These are phyloP conservation scores for Kuschelorhynchus macadamiae DNA, from an alignment of 2,888 invertebrate genomes.

Conservation along the genomic window DNA sequence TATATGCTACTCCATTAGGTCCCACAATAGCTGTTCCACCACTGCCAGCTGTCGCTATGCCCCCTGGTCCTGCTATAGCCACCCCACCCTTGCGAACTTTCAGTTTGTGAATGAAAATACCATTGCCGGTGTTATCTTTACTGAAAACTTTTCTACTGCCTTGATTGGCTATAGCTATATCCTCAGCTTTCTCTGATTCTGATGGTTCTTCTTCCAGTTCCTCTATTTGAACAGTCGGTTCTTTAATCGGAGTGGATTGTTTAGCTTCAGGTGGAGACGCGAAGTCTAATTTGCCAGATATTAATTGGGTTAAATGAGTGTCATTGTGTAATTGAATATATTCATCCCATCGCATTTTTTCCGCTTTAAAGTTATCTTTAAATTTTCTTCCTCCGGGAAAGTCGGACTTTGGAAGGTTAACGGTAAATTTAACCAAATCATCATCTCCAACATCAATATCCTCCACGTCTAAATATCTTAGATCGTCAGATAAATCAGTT, in stretches of 20 bases:
- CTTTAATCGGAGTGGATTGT: slow-evolving; percentile 48
- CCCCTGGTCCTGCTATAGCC: slow-evolving; percentile 86
- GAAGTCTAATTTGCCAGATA: slow-evolving; percentile 24
- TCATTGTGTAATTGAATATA: slow-evolving; percentile 37
- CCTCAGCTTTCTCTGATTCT: slow-evolving; percentile 58
- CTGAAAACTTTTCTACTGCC: slow-evolving; percentile 63
- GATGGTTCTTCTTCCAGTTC: slow-evolving; percentile 55
- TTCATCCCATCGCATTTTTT: slow-evolving; percentile 32
- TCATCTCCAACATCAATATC: slow-evolving; percentile 54
- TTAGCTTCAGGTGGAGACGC: background rate
- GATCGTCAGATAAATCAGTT: background rate
- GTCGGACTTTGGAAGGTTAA: slow-evolving; percentile 33
- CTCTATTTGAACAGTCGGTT: slow-evolving; percentile 53
- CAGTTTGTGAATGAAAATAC: slow-evolving; percentile 78
- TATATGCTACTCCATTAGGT: slow-evolving; percentile 83
- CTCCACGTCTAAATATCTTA: slow-evolving; percentile 51
- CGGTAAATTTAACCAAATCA: slow-evolving; percentile 51
- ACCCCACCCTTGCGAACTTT: slow-evolving; percentile 83
- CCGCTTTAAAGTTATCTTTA: slow-evolving; percentile 13
- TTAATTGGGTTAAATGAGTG: slow-evolving; percentile 20
- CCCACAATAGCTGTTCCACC: slow-evolving; percentile 87
- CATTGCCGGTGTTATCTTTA: slow-evolving; percentile 70
- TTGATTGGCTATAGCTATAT: slow-evolving; percentile 56
- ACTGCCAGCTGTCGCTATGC: slow-evolving; percentile 83
- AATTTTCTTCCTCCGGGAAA: slow-evolving; percentile 19